These are phyloP conservation scores for Hemichromis elongatus DNA, from an alignment of 2,113 vertebrate species.

Conservation along the genomic window DNA sequence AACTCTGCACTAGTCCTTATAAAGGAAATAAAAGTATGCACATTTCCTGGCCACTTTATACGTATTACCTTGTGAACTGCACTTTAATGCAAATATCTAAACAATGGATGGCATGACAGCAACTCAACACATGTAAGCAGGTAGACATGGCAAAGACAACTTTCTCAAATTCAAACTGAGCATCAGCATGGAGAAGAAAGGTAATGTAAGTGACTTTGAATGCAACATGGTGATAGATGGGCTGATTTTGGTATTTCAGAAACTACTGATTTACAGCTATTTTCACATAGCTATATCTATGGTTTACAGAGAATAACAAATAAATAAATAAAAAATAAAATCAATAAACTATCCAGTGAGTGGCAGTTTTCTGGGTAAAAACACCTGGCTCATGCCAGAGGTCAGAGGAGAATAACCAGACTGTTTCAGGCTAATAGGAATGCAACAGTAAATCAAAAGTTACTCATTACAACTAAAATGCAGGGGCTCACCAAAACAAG, in stretches of 20 bases:
- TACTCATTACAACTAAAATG: background rate
- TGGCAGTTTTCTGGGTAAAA: background rate
- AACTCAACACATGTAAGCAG: background rate
- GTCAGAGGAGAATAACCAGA: too few relatives aligned
- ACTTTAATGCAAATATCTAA: background rate
- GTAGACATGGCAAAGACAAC: background rate
- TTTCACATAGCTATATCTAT: background rate
- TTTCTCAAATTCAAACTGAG: background rate
- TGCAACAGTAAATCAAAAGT: background rate
- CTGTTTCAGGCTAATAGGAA: too few relatives aligned
- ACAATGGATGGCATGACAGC: background rate
- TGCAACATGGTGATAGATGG: background rate
- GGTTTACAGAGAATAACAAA: background rate
- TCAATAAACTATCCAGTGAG: background rate
- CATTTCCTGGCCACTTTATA: background rate
- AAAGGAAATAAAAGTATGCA: background rate
- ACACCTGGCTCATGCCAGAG: background rate
- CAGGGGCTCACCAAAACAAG: background rate
- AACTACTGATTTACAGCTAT: background rate
- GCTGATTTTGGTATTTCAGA: background rate
- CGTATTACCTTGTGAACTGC: background rate
- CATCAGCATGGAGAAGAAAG: background rate
- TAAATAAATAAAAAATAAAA: too few relatives aligned
- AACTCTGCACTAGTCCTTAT: background rate
- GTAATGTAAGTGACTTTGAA: background rate